Percentiles rank a stretch among this genome's conserved stretches.
These are phyloP conservation scores for Taurulus bubalis DNA, from an alignment of 2,113 vertebrate genomes.

Conservation along the genomic window DNA sequence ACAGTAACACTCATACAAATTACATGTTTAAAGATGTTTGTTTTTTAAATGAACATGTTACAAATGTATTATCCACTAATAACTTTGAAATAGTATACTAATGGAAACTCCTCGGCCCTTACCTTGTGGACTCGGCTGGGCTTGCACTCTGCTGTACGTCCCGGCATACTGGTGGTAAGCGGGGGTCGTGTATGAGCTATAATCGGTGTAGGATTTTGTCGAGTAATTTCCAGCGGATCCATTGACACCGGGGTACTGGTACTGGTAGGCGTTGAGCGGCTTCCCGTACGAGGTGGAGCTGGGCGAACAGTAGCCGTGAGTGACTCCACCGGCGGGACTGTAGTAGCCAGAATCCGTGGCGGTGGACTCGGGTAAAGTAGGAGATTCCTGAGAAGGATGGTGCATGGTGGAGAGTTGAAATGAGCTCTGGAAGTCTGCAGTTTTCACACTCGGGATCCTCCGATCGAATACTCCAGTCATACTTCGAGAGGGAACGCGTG, in stretches of 20 bases:
- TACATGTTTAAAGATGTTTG: not conserved
- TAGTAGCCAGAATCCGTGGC: slow-evolving; percentile 99
- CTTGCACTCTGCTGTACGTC: slow-evolving; percentile 92
- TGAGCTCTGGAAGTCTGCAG: slow-evolving; percentile 92
- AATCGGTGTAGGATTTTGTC: slow-evolving; percentile 94
- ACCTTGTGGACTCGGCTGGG: slow-evolving; percentile 93
- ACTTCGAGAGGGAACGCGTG: slow-evolving; percentile 69
- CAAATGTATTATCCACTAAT: not conserved
- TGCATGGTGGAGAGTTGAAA: slow-evolving; percentile 94
- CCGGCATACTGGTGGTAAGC: slow-evolving; percentile 94
- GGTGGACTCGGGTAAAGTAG: slow-evolving; percentile 96
- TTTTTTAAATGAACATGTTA: not conserved
- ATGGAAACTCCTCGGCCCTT: slow-evolving; percentile 39
- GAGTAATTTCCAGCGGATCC: slow-evolving; percentile 92
- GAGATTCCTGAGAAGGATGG: slow-evolving; percentile 95
- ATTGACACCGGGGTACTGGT: slow-evolving; percentile 94
- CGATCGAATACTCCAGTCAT: slow-evolving; percentile 99
- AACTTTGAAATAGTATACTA: not conserved
- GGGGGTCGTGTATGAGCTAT: slow-evolving; percentile 90
- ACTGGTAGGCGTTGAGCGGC: slow-evolving; percentile 95
- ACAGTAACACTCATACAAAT: not conserved
- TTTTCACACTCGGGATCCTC: slow-evolving; percentile 92
- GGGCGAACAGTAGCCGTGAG: slow-evolving; percentile 97
- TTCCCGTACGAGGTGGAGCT: slow-evolving; percentile 95
- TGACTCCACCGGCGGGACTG: slow-evolving; percentile 90